A percentile compares a stretch with the other conserved stretches of the same genome.
Conservation (phyloP, 2,797 vertebrate species). For the Strix occidentalis region DNA sequence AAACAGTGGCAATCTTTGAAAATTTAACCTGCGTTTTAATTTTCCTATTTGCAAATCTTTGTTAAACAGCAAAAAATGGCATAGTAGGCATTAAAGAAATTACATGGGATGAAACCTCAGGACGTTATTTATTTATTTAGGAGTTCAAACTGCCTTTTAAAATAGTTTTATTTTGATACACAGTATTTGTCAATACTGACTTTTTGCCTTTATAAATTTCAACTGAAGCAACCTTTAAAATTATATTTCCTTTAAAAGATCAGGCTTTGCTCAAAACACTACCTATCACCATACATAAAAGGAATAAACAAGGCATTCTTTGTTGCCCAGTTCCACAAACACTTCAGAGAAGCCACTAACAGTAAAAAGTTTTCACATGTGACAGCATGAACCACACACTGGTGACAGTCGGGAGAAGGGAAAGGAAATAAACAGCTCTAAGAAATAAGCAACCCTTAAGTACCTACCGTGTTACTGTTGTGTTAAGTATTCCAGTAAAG, state of each 20-base stretch:
- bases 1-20: not conserved
- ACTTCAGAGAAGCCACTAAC: not conserved
- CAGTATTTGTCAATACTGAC: not conserved
- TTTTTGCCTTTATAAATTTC: not conserved
- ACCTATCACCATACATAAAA: not conserved
- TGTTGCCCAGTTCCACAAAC: not conserved
- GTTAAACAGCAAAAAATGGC: not conserved
- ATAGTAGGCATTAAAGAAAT: not conserved
- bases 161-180: not conserved
- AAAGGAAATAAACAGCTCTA: not conserved
- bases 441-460: not conserved
- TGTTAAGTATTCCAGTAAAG: not conserved
- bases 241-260: not conserved
- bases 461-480: not conserved
- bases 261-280: not conserved
- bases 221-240: not conserved
- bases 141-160: not conserved
- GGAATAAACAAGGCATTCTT: not conserved
- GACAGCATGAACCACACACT: not conserved
- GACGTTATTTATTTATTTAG: not conserved
- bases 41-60: not conserved
- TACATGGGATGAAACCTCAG: not conserved
- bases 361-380: not conserved
- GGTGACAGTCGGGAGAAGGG: not conserved
- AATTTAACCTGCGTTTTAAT: not conserved